Conservation (phyloP, 2,113 vertebrate genomes). For the Epinephelus moara region DNA sequence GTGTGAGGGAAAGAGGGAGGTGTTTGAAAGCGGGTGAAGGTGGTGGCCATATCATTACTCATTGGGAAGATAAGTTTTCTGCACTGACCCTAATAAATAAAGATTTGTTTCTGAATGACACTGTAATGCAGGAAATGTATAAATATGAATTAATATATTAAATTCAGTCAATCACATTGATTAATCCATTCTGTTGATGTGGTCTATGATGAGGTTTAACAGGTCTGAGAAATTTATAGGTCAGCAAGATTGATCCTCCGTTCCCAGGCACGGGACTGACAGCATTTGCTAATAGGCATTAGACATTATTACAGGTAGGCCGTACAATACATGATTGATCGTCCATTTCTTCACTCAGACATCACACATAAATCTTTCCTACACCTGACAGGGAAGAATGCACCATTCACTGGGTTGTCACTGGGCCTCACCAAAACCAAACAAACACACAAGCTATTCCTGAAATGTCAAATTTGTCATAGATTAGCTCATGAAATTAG, state of each 20-base stretch:
- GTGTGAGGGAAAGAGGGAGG: constrained; percentile 1
- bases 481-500: constrained; percentile 29
- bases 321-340: constrained; percentile 39
- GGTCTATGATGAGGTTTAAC: not conserved
- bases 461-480: constrained; percentile 47
- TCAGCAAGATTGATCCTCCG: constrained; percentile 6
- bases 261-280: not conserved
- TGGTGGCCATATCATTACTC: constrained; percentile 47
- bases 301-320: constrained; percentile 38
- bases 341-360: constrained; percentile 22
- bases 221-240: not conserved
- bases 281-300: constrained; percentile 6
- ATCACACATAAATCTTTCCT: constrained; percentile 25
- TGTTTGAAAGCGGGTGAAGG: constrained; percentile 41
- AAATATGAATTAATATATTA: not conserved
- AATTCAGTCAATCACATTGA: constrained; percentile 16
- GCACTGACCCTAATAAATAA: constrained; percentile 43
- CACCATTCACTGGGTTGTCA: constrained; percentile 18
- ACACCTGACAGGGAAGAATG: constrained; percentile 22
- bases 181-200: not conserved
- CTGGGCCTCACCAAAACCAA: constrained; percentile 3
- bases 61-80: constrained; percentile 44
- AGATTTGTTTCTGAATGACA: too few relatives aligned
- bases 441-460: constrained; percentile 7
- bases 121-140: not conserved